These are phyloP conservation scores for Antennarius striatus DNA, from an alignment of 2,113 vertebrate genomes.

Conservation along the genomic window DNA sequence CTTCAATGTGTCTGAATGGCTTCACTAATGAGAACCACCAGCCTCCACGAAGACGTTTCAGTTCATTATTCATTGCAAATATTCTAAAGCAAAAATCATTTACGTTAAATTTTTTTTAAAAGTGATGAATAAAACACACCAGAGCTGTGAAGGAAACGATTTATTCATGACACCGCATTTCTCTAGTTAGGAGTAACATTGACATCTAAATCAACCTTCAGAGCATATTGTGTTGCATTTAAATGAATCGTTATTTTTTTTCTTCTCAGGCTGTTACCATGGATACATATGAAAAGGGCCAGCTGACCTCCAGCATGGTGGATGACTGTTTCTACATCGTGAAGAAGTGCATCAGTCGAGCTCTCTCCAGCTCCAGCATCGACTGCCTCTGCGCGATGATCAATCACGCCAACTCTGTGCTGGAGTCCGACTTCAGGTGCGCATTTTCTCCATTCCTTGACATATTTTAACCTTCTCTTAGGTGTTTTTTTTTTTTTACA, in stretches of 20 bases:
- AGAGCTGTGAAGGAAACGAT: background rate
- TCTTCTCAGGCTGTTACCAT: conserved; percentile 89
- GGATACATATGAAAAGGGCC: conserved; percentile 92
- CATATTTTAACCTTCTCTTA: background rate
- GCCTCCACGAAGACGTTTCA: too few relatives aligned
- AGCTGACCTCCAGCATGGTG: conserved; percentile 98
- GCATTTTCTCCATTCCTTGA: background rate
- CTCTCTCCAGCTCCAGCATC: conserved; percentile 94
- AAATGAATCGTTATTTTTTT: background rate
- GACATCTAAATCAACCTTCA: background rate
- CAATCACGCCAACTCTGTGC: conserved; percentile 92
- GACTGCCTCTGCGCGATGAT: conserved; percentile 99
- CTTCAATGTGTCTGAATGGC: too few relatives aligned
- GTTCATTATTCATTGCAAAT: too few relatives aligned
- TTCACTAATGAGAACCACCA: too few relatives aligned
- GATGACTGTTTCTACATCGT: conserved; percentile 99
- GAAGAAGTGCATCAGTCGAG: conserved; percentile 97
- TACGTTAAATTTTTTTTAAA: too few relatives aligned
- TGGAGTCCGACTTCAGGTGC: conserved; percentile 97
- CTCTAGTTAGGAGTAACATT: background rate
- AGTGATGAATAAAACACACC: too few relatives aligned
- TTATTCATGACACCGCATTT: background rate
- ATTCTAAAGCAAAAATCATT: too few relatives aligned
- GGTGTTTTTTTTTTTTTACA: background rate
- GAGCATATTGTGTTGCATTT: background rate